Percentiles rank a stretch among this genome's conserved stretches.
These are phyloP conservation scores for Rhimphoctona megacephalus DNA, from an alignment of 2,888 invertebrate genomes.

Conservation along the genomic window DNA sequence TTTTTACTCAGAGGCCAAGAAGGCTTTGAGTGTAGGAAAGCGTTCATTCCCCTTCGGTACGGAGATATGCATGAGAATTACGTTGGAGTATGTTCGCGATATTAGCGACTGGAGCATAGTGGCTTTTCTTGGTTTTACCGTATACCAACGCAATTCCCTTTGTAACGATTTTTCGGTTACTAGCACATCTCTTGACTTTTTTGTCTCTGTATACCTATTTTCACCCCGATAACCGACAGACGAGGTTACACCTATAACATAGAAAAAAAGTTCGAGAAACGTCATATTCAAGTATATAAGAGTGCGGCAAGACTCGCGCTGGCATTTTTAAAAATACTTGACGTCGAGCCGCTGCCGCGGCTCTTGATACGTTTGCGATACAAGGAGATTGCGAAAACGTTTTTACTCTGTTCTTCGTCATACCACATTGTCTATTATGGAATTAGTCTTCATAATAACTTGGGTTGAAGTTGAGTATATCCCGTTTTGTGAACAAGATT, in stretches of 20 bases:
- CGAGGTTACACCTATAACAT: conserved; percentile 5
- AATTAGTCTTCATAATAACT: conserved; percentile 27
- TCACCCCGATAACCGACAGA: neutral
- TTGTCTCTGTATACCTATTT: conserved; percentile 9
- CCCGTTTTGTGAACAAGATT: conserved; percentile 33
- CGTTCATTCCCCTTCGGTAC: neutral
- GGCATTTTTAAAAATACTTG: too few species aligned
- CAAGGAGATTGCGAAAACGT: conserved; percentile 30
- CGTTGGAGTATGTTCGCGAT: neutral
- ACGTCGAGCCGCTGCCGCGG: too few species aligned
- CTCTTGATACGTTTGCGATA: conserved; percentile 7
- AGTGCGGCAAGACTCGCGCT: too few species aligned
- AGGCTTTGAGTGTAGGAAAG: neutral
- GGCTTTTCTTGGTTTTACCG: neutral
- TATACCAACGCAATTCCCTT: neutral
- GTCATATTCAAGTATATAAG: too few species aligned
- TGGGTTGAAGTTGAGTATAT: conserved; percentile 8
- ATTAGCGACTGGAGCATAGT: conserved; percentile 19
- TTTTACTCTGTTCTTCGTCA: conserved; percentile 11
- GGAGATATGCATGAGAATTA: neutral
- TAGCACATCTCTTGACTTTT: neutral
- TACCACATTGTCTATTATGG: conserved; percentile 25
- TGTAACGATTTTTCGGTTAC: conserved; percentile 10
- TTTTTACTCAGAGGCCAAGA: neutral
- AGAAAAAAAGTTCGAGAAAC: too few species aligned